Evolutionary conservation across 2,113 vertebrate species (phyloP).

Genomic region (Cyrtonyx montezumae): DNA sequence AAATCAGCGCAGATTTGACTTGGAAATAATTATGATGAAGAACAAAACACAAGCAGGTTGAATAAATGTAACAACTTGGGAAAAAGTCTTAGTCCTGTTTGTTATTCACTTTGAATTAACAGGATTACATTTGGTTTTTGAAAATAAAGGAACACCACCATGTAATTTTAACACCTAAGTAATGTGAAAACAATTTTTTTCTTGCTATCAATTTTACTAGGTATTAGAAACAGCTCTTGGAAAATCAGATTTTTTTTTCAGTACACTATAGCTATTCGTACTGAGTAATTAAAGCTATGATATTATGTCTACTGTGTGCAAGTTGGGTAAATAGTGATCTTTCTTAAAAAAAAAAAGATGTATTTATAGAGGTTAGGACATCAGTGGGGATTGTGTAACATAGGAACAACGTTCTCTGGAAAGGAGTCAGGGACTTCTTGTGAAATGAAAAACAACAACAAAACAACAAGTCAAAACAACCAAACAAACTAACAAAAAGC

Average conservation of each 20-base stretch:
- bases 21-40: conserved; percentile 98
- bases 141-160: conserved; percentile 81
- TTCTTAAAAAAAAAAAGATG: neutral
- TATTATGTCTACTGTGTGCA: neutral
- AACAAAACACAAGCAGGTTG: conserved; percentile 95
- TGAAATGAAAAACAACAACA: neutral
- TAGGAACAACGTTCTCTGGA: neutral
- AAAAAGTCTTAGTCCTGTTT: conserved; percentile 91
- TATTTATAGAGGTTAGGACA: neutral
- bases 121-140: conserved; percentile 89
- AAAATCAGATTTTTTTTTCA: conserved; percentile 27
- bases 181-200: conserved; percentile 82
- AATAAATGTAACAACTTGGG: conserved; percentile 93
- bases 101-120: conserved; percentile 98
- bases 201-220: conserved; percentile 73
- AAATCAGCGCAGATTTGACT: conserved; percentile 95
- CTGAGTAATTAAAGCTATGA: neutral
- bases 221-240: conserved; percentile 61
- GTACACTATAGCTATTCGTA: neutral
- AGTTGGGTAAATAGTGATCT: neutral
- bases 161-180: conserved; percentile 85
- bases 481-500: neutral
- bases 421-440: neutral
- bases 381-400: neutral
- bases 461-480: neutral